Percentiles rank a stretch among this genome's conserved stretches.
Evolutionary conservation across 1,140 invertebrate genomes (phyloP).

Genomic region (Calliphora vicina): DNA sequence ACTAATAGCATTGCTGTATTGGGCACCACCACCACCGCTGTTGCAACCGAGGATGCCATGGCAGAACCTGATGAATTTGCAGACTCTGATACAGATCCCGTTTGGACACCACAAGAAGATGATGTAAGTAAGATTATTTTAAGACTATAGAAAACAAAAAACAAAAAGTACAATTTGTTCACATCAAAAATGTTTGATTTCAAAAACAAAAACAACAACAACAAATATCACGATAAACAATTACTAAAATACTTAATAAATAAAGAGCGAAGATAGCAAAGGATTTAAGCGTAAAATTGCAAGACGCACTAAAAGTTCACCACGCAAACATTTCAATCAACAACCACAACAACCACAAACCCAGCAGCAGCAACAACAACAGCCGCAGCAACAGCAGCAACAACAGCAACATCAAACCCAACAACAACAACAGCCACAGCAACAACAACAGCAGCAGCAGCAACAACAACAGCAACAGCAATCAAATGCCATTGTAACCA

Average conservation of each 20-base stretch:
- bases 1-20: slow-evolving; percentile 58
- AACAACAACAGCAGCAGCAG: slow-evolving; percentile 39
- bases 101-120: slow-evolving; percentile 74
- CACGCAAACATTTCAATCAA: slow-evolving; percentile 54
- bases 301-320: slow-evolving; percentile 56
- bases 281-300: slow-evolving; percentile 55
- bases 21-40: slow-evolving; percentile 21
- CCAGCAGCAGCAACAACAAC: slow-evolving; percentile 28
- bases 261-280: slow-evolving; percentile 56
- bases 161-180: neutral
- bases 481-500: neutral
- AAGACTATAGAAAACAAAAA: neutral
- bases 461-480: slow-evolving; percentile 15
- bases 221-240: neutral
- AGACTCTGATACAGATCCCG: slow-evolving; percentile 76
- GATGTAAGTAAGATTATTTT: slow-evolving; percentile 54
- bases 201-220: neutral
- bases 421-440: slow-evolving; percentile 30
- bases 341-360: slow-evolving; percentile 29
- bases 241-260: neutral
- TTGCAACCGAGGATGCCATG: slow-evolving; percentile 46
- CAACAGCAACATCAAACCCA: slow-evolving; percentile 30
- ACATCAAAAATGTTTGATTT: neutral
- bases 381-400: slow-evolving; percentile 39
- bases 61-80: slow-evolving; percentile 66